Evolutionary conservation across 2,797 vertebrate species (phyloP).

Genomic region (Zalophus californianus): DNA sequence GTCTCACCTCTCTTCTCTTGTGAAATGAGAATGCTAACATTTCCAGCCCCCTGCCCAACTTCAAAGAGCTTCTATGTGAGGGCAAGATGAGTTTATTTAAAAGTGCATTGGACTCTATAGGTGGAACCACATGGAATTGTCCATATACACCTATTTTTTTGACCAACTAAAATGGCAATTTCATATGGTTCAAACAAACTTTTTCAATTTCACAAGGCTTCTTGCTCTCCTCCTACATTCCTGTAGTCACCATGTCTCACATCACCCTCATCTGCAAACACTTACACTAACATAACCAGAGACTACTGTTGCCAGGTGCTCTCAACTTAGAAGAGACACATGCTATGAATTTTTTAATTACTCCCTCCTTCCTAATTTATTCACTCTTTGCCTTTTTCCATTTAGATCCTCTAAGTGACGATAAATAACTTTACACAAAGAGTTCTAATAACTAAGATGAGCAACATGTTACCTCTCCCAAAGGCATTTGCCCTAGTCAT

Average conservation of each 20-base stretch:
- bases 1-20: constrained; percentile 1
- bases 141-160: not conserved
- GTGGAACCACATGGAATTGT: not conserved
- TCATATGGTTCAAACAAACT: not conserved
- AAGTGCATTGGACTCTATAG: not conserved
- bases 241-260: not conserved
- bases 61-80: not conserved
- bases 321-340: not conserved
- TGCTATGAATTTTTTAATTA: not conserved
- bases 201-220: not conserved
- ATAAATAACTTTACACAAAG: not conserved
- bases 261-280: not conserved
- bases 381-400: not conserved
- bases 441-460: not conserved
- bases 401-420: not conserved
- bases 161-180: not conserved
- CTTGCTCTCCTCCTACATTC: not conserved
- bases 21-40: not conserved
- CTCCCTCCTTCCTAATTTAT: not conserved
- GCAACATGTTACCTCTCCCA: not conserved
- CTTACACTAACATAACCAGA: not conserved
- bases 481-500: not conserved
- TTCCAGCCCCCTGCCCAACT: not conserved
- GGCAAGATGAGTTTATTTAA: not conserved
- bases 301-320: not conserved